These are phyloP conservation scores for Plutella xylostella DNA, from an alignment of 2,888 invertebrate genomes.

Conservation along the genomic window DNA sequence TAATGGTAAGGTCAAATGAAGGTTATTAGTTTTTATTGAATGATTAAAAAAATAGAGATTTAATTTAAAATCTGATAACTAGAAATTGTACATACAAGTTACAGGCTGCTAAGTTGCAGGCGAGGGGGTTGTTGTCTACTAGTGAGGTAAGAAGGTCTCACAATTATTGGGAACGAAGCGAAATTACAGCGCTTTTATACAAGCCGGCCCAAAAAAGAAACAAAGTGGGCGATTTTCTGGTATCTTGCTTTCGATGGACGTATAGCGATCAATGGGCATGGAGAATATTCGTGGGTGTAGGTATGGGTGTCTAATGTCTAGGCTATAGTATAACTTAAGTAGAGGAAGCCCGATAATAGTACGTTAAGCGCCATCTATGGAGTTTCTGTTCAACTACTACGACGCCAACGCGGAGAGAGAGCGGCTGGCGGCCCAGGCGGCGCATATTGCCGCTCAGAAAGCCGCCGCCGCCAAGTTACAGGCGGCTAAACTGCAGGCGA, in stretches of 20 bases:
- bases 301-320: too few relatives aligned
- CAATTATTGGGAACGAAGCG: too few relatives aligned
- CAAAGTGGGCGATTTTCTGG: too few relatives aligned
- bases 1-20: too few relatives aligned
- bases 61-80: too few relatives aligned
- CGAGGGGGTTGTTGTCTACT: slow-evolving; percentile 21
- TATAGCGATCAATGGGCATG: neutral
- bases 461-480: slow-evolving; percentile 54
- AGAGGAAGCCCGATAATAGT: too few relatives aligned
- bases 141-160: slow-evolving; percentile 8
- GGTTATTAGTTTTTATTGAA: too few relatives aligned
- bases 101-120: slow-evolving; percentile 42
- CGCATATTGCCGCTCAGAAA: slow-evolving; percentile 60
- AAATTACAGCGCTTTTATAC: too few relatives aligned
- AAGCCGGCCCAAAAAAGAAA: too few relatives aligned
- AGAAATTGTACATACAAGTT: slow-evolving; percentile 30
- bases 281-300: neutral
- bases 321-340: too few relatives aligned
- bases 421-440: slow-evolving; percentile 49
- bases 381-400: slow-evolving; percentile 62
- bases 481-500: slow-evolving; percentile 39
- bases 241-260: neutral
- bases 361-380: too few relatives aligned
- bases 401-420: slow-evolving; percentile 64
- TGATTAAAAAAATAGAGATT: too few relatives aligned